Percentiles rank a stretch among this genome's conserved stretches.
These are phyloP conservation scores for Morus bassanus DNA, from an alignment of 2,797 vertebrate species.

Conservation along the genomic window DNA sequence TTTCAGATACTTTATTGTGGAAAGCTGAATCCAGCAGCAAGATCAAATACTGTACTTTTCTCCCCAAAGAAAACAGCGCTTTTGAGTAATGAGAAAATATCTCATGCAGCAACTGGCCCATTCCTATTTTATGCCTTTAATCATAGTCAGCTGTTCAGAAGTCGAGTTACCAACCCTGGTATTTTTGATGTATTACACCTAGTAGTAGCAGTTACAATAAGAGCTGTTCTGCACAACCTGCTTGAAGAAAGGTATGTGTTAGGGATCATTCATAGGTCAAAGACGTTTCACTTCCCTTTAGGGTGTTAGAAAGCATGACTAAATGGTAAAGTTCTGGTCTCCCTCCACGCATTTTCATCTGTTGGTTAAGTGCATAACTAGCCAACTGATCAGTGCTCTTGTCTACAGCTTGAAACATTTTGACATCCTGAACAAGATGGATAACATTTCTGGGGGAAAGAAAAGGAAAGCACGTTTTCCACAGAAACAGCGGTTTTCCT, in stretches of 20 bases:
- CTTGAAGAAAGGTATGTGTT: neutral
- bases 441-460: neutral
- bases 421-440: neutral
- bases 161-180: neutral
- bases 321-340: neutral
- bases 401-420: neutral
- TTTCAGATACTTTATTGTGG: neutral
- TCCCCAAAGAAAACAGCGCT: neutral
- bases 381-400: neutral
- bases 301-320: neutral
- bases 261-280: neutral
- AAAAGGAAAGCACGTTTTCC: neutral
- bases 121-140: slow-evolving; percentile 28
- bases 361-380: neutral
- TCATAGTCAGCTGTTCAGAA: slow-evolving; percentile 15
- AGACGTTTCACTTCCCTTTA: neutral
- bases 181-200: slow-evolving; percentile 14
- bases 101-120: neutral
- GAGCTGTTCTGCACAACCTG: neutral
- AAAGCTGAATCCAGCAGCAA: neutral
- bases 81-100: neutral
- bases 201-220: neutral
- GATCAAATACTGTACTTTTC: neutral
- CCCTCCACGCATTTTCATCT: neutral
- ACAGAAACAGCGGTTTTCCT: neutral